Evolutionary conservation across 2,797 vertebrate species (phyloP), one percentile per base, ranked within the genome.

Genomic region (Sciaenops ocellatus): DNA sequence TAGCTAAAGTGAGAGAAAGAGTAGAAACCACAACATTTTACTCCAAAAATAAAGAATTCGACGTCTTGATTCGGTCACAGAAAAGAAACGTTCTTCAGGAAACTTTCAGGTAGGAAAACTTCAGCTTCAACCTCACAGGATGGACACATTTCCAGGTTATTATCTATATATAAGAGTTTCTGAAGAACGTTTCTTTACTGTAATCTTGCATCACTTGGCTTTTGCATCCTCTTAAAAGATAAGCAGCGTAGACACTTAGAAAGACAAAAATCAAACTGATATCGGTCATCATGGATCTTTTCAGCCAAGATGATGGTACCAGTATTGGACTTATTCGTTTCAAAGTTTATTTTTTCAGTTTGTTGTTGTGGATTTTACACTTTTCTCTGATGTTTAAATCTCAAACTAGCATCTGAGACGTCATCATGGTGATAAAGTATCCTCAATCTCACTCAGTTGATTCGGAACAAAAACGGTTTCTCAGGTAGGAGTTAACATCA

Each of bases 11-110:
- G 18, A 64, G 46, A 26, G 20, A 30, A 56, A 74, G 50, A 16
- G 17, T 68, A 66, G 5, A 85, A 85, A 48, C 59, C 67, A 72
- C 62, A 72, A 57, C 6, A 0, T 41, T 28, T 66, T 1, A 30
- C 24, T 41, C 3, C n/a, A 28, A 52, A 46, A 10, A 8, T 7
- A 28, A 8, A 6, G 4, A 12, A 18, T 24, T 41, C 15, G 8
- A 70, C 18, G 0, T 15, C 11, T n/a, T n/a, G 22, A 16, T 44
- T 16, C 28, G 57, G 2, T 51, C 34, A 73, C 15, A 12, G 24
- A 18, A 63, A 46, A 22, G 3, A 65, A 38, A 56, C 0, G 3
- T 41, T 38, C 13, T 48, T 48, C 4, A 47, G 13, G 48, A 22
- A 16, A 22, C 17, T 44, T 18, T 69, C 9, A n/a, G 17, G n/a